These are phyloP conservation scores for Anoplolepis gracilipes DNA, from an alignment of 1,140 invertebrate species.

Conservation along the genomic window DNA sequence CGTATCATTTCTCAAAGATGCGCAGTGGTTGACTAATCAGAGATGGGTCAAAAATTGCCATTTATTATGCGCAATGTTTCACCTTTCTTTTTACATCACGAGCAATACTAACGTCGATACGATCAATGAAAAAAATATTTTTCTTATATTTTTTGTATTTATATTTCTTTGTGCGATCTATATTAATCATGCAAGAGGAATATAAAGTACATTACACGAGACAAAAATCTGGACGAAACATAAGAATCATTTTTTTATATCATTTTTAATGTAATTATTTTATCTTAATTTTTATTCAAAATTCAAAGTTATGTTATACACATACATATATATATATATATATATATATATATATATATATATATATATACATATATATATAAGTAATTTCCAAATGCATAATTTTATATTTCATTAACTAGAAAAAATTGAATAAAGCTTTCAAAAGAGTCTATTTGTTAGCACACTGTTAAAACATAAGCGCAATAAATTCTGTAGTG, in stretches of 20 bases:
- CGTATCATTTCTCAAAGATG: no score
- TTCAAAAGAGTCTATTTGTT: background rate
- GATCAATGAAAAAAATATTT: background rate
- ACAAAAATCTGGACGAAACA: background rate
- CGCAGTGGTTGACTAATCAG: no score
- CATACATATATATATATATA: no score
- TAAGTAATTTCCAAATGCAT: background rate
- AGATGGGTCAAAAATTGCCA: no score
- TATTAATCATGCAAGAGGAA: background rate
- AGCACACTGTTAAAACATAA: no score
- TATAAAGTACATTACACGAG: background rate
- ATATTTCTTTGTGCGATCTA: background rate
- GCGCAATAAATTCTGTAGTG: background rate
- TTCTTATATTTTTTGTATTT: background rate
- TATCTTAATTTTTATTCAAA: background rate
- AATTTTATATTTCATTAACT: slow-evolving; percentile 1
- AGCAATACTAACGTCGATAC: no score
- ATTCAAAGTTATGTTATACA: slow-evolving; percentile 2
- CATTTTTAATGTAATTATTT: slow-evolving; percentile 16
- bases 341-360: no score
- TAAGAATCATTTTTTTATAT: background rate
- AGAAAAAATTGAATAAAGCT: background rate
- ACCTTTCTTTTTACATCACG: no score
- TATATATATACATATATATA: no score
- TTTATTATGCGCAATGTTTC: no score